phyloP scores from a whole-genome alignment of 2,888 invertebrate genomes.

The Thysanoteuthis rhombus region DNA sequence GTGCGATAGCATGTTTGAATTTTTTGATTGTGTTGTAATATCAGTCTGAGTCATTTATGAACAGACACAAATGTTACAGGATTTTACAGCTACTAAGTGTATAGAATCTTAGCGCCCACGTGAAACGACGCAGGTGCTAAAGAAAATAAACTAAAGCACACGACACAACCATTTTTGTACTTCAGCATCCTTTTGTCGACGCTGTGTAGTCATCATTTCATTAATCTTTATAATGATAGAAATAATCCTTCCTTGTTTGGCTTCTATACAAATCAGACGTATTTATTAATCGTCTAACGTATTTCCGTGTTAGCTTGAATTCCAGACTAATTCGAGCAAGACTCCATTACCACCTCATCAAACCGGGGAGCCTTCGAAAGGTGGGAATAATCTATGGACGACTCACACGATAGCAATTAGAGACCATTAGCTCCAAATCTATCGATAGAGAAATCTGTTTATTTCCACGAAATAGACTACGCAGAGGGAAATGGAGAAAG shows the following conservation, averaged over 20 bases:
- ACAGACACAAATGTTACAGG: too few relatives aligned
- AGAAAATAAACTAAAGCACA: too few relatives aligned
- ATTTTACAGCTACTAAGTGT: too few relatives aligned
- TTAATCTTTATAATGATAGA: neutral
- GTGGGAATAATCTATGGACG: neutral
- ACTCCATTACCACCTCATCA: neutral
- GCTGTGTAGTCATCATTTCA: neutral
- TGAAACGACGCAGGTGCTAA: too few relatives aligned
- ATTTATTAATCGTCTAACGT: neutral
- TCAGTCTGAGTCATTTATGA: too few relatives aligned
- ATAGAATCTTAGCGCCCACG: too few relatives aligned
- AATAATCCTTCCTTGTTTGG: neutral
- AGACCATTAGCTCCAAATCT: neutral
- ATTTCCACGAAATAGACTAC: too few relatives aligned
- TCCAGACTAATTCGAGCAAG: neutral
- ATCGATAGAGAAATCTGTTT: neutral
- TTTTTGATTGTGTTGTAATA: too few relatives aligned
- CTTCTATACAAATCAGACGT: neutral
- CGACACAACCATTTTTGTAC: too few relatives aligned
- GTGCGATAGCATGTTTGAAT: too few relatives aligned
- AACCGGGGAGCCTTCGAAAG: neutral
- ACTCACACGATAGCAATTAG: neutral
- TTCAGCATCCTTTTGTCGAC: neutral
- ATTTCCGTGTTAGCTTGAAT: neutral
- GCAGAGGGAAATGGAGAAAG: neutral